Percentiles rank a stretch among this genome's conserved stretches.
phyloP scores from a whole-genome alignment of 2,797 vertebrate genomes.

The Cephalopachus bancanus region DNA sequence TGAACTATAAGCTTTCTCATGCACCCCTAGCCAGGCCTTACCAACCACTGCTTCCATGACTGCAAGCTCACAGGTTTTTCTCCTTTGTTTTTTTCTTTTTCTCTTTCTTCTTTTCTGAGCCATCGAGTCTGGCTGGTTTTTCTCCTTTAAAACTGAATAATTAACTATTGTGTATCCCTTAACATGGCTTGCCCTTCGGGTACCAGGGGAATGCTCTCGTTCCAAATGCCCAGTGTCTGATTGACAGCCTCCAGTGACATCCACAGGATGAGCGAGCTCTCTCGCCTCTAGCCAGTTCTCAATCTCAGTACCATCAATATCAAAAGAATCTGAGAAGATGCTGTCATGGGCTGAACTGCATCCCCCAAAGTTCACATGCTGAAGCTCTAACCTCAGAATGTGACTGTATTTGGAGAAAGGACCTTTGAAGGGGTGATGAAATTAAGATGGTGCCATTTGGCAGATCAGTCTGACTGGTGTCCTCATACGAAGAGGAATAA shows the following conservation, averaged over 20 bases:
- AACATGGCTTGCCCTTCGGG: neutral
- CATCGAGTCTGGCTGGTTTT: no score
- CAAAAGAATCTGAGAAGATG: neutral
- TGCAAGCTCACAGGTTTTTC: neutral
- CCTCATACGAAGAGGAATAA: neutral
- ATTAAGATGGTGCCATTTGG: neutral
- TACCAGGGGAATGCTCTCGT: no score
- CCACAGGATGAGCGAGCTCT: no score
- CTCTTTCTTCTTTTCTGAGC: no score
- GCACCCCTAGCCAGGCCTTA: neutral
- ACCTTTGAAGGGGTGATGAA: neutral
- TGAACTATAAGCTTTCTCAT: neutral
- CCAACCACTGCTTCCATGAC: fast-evolving
- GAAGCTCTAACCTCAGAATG: neutral
- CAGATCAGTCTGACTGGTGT: neutral
- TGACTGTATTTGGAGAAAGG: neutral
- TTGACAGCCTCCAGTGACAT: neutral
- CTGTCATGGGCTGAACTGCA: neutral
- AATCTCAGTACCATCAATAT: no score
- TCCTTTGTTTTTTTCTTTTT: no score
- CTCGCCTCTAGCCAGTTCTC: neutral
- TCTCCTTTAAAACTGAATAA: neutral
- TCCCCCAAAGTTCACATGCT: neutral
- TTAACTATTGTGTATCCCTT: neutral
- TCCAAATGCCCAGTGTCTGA: neutral